Percentiles rank a stretch among this genome's conserved stretches.
phyloP scores from a whole-genome alignment of 1,140 invertebrate species.

The Palaemon carinicauda region DNA sequence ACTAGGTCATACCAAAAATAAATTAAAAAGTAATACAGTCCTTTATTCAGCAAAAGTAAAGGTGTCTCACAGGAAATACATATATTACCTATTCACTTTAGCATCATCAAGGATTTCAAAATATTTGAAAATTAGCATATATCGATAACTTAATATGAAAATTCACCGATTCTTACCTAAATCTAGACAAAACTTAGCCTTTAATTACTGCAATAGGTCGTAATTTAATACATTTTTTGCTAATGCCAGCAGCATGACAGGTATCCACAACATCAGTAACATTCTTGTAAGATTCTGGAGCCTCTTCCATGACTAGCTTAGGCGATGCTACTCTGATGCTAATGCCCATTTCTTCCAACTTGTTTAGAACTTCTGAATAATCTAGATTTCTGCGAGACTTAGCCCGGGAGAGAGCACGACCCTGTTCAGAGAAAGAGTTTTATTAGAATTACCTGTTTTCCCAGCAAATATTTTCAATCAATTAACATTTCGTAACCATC shows the following conservation, averaged over 20 bases:
- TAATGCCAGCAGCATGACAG: slow-evolving; percentile 96
- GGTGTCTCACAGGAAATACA: too few relatives aligned
- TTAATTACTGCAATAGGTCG: slow-evolving; percentile 99
- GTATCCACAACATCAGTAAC: slow-evolving; percentile 99
- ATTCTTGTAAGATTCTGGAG: slow-evolving; percentile 99
- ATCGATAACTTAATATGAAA: too few relatives aligned
- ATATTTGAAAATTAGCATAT: too few relatives aligned
- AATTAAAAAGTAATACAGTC: too few relatives aligned
- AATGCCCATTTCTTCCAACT: slow-evolving; percentile 90
- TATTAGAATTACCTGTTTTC: too few relatives aligned
- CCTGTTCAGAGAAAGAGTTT: slow-evolving; percentile 70
- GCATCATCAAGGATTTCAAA: too few relatives aligned
- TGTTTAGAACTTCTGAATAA: slow-evolving; percentile 88
- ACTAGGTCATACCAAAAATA: too few relatives aligned
- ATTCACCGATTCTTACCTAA: background rate
- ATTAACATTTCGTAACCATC: background rate
- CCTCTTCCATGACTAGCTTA: slow-evolving; percentile 99
- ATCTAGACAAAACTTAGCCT: slow-evolving; percentile 68
- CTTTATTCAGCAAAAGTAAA: too few relatives aligned
- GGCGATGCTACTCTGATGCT: slow-evolving; percentile 98
- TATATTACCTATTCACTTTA: too few relatives aligned
- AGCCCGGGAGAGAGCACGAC: slow-evolving; percentile 93
- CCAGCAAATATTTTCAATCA: too few relatives aligned
- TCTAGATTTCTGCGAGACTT: slow-evolving; percentile 96
- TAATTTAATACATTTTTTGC: slow-evolving; percentile 96